These are phyloP conservation scores for Odontomyia ornata DNA, from an alignment of 2,888 invertebrate species.

Conservation along the genomic window DNA sequence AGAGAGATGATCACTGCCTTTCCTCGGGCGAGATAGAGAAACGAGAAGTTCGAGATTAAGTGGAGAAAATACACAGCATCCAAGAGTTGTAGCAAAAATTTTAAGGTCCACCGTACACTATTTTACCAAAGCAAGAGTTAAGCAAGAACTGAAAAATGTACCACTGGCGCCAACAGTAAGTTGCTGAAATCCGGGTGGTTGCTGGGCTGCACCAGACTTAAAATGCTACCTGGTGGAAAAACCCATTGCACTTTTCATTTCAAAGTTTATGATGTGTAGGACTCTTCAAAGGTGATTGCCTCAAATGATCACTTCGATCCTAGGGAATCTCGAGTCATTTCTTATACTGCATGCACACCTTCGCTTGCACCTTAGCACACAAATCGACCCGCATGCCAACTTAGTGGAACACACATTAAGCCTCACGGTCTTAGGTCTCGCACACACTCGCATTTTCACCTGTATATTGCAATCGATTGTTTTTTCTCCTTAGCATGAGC, in stretches of 20 bases:
- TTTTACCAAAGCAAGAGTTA: too few species aligned
- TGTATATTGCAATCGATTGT: slow-evolving; percentile 45
- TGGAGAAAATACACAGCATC: slow-evolving; percentile 27
- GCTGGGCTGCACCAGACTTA: too few species aligned
- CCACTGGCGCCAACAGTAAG: too few species aligned
- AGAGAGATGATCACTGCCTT: neutral
- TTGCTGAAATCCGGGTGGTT: too few species aligned
- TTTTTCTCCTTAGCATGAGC: slow-evolving; percentile 44
- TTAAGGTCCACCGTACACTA: neutral
- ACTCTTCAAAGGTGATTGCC: neutral
- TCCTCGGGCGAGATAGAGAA: neutral
- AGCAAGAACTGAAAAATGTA: too few species aligned
- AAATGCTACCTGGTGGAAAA: too few species aligned
- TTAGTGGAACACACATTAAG: slow-evolving; percentile 5
- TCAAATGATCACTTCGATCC: neutral
- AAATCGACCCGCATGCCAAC: slow-evolving; percentile 27
- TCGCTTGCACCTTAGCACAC: slow-evolving; percentile 40
- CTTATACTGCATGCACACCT: slow-evolving; percentile 27
- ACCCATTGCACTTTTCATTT: too few species aligned
- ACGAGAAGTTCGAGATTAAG: neutral
- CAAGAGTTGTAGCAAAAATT: slow-evolving; percentile 22
- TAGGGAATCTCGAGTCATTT: neutral
- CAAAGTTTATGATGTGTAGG: too few species aligned
- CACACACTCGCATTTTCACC: slow-evolving; percentile 35
- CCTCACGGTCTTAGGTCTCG: slow-evolving; percentile 40